Base-by-base conservation (phyloP, 2,888 invertebrate species). In the Athalia rosae region DNA sequence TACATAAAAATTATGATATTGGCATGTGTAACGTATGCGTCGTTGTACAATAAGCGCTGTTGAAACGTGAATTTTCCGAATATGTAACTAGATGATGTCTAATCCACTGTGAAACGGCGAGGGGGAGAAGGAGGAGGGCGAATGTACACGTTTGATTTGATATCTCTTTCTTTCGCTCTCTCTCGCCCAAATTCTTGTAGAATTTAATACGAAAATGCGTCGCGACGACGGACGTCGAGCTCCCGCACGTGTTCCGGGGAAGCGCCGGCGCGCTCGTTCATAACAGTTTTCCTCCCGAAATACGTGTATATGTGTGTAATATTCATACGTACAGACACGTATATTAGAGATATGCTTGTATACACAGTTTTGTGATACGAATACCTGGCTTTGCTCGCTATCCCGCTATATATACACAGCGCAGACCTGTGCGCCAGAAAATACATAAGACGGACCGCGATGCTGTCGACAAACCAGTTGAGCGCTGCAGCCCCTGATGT, bases 391-490 rank as follows among this genome's bases (percentile, higher is more conserved):
- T 28, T 28, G 28, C 28, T 28, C 28, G 28, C 28, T 28, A 28
- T 53, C 53, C n/a, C 7, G 8, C 53, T 47, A 48, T 15, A 9
- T 67, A 67, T 50, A 67, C 53, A 48, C 50, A 48, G 66, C 15
- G 48, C 66, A 43, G 66, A 41, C 66, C 53, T 67, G 50, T 50
- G 45, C 43, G 71, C 58, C 56, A n/a, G 28, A 28, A 28, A 28
- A 28, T 43, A 71, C 71, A 71, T 71, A 71, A 71, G 43, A 71
- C 71, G 45, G 71, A 13, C 13, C 45, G 71, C 58, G 45, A 43
- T 58, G 58, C 71, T 58, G 50, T 50, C 43, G 56, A 71, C 71
- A 56, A 71, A 71, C 71, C 71, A 71, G 71, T 71, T 45, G 43
- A 71, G 7, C 56, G 56, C 53, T 11, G 53, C 58, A 71, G 71